phyloP scores from a whole-genome alignment of 2,113 vertebrate species.

The Petromus typicus region DNA sequence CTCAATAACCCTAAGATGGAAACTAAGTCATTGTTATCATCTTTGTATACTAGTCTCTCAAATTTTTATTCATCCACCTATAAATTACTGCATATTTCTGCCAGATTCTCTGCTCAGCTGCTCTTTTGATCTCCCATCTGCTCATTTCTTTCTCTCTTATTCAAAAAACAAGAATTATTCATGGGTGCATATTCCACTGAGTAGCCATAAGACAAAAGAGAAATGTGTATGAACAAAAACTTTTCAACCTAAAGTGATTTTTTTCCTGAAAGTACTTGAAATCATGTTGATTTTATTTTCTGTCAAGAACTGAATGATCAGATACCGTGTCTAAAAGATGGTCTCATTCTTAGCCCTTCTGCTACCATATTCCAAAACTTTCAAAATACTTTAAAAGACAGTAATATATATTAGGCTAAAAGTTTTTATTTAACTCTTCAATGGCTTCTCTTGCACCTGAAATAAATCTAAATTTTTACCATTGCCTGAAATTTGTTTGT shows the following conservation, averaged over 20 bases:
- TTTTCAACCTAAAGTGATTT: conserved; percentile 37
- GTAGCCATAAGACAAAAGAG: conserved; percentile 45
- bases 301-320: conserved; percentile 30
- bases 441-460: neutral
- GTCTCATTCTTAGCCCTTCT: conserved; percentile 43
- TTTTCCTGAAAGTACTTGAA: conserved; percentile 42
- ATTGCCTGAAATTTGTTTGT: neutral
- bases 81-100: conserved; percentile 42
- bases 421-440: neutral
- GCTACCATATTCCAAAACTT: neutral
- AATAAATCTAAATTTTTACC: conserved; percentile 31
- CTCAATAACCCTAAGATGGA: fast-evolving
- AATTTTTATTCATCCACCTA: conserved; percentile 41
- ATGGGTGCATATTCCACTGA: conserved; percentile 20
- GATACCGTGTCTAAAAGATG: neutral
- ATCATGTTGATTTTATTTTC: conserved; percentile 60
- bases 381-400: neutral
- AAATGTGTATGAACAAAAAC: conserved; percentile 20
- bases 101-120: conserved; percentile 62
- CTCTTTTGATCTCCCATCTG: conserved; percentile 71
- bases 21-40: neutral
- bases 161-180: conserved; percentile 55
- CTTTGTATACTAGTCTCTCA: neutral
- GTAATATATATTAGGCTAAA: neutral
- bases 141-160: conserved; percentile 56